Conservation (phyloP, 2,888 invertebrate genomes). For the Stegana nigrithorax region DNA sequence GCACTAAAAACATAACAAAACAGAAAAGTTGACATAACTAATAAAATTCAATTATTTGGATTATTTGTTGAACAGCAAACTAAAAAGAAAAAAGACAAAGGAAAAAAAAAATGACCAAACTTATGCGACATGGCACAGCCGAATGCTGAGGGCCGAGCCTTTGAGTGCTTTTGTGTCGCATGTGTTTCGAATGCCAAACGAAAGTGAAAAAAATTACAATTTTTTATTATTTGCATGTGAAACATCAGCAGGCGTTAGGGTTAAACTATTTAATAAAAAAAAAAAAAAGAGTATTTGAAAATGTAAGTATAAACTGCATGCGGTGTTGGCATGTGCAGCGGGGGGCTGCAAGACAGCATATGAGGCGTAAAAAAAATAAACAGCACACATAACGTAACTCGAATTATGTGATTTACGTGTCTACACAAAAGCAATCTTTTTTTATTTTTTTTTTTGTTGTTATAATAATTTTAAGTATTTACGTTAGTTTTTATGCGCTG, state of each 20-base stretch:
- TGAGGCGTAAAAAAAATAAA: no score
- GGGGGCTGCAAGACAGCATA: no score
- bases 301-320: conserved; percentile 12
- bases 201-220: conserved; percentile 11
- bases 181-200: neutral
- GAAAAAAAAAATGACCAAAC: neutral
- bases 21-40: neutral
- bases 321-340: neutral
- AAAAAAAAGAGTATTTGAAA: neutral
- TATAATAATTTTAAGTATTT: no score
- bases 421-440: no score
- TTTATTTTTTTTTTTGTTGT: neutral
- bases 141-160: no score
- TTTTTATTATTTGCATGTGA: conserved; percentile 1
- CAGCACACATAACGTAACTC: conserved; percentile 34
- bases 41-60: conserved; percentile 8
- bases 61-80: neutral
- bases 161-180: neutral
- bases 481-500: neutral
- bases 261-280: neutral
- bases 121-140: neutral
- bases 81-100: neutral
- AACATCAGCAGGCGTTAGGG: neutral
- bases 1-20: neutral
- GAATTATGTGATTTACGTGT: conserved; percentile 56